Conservation (phyloP, 1,140 invertebrate genomes). For the Panonychus citri region DNA sequence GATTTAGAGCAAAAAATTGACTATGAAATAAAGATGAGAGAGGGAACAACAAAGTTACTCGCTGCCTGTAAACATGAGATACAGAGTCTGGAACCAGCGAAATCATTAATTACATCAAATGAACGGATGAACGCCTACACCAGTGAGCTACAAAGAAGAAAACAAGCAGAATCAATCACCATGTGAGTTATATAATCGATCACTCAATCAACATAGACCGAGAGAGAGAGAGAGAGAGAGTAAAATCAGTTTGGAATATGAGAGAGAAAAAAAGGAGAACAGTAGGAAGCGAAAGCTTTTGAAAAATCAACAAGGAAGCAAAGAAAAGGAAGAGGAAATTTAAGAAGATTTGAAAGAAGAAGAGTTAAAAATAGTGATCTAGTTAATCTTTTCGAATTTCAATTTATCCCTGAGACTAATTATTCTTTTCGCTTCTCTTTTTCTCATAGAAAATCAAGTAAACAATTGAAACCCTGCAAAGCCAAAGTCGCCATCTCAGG, state of each 20-base stretch:
- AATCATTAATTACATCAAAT: conserved; percentile 39
- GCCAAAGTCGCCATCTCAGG: conserved; percentile 22
- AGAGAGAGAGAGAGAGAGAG: too few species aligned
- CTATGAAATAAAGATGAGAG: conserved; percentile 45
- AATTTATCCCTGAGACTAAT: too few species aligned
- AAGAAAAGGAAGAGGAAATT: too few species aligned
- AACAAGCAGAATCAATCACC: conserved; percentile 22
- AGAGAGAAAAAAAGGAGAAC: too few species aligned
- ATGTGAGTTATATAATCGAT: not conserved
- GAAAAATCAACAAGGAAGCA: too few species aligned
- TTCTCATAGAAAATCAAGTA: conserved; percentile 17
- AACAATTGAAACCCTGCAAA: conserved; percentile 17
- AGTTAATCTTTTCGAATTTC: not conserved
- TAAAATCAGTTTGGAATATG: too few species aligned
- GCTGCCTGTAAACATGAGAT: conserved; percentile 37
- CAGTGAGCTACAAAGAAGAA: conserved; percentile 36
- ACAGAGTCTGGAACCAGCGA: conserved; percentile 41
- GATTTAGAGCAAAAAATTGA: conserved; percentile 46
- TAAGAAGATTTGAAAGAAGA: not conserved
- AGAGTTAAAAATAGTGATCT: not conserved
- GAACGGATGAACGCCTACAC: conserved; percentile 42
- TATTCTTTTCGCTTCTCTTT: not conserved
- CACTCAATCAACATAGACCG: too few species aligned
- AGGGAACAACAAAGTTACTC: conserved; percentile 40
- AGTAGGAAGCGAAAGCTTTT: too few species aligned